These are phyloP conservation scores for Cetoscarus ocellatus DNA, from an alignment of 2,797 vertebrate genomes.

Conservation along the genomic window DNA sequence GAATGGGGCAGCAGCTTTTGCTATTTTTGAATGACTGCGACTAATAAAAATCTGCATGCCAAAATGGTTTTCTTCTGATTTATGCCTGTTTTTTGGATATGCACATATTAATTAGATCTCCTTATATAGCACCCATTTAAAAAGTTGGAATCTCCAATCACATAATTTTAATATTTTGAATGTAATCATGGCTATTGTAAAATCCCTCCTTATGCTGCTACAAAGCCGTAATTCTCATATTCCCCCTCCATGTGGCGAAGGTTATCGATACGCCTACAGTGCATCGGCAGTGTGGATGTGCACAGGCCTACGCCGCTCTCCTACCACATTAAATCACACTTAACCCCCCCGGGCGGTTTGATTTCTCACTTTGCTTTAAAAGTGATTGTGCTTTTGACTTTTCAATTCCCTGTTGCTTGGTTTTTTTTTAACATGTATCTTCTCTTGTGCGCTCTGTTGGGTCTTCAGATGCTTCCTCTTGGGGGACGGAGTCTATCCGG, in stretches of 20 bases:
- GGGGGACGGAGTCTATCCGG: slow-evolving; percentile 47
- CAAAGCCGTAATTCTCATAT: slow-evolving; percentile 42
- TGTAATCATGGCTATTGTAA: slow-evolving; percentile 4
- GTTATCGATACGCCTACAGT: slow-evolving; percentile 62
- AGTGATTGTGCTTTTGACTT: slow-evolving; percentile 50
- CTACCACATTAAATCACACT: slow-evolving; percentile 63
- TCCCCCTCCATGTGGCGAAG: slow-evolving; percentile 45
- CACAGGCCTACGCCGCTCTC: slow-evolving; percentile 59
- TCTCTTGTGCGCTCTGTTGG: slow-evolving; percentile 17
- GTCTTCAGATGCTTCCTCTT: slow-evolving; percentile 48
- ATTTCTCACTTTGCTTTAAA: slow-evolving; percentile 56
- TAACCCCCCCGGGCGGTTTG: slow-evolving; percentile 61
- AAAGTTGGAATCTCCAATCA: too few species aligned
- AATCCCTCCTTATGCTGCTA: slow-evolving; percentile 35
- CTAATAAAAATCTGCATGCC: too few species aligned
- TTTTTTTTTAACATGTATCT: slow-evolving; percentile 2
- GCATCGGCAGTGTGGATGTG: slow-evolving; percentile 40
- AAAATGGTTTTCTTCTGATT: too few species aligned
- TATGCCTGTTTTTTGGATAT: too few species aligned
- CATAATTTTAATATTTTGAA: neutral
- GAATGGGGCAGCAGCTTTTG: too few species aligned
- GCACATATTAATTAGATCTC: too few species aligned
- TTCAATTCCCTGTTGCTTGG: slow-evolving; percentile 29
- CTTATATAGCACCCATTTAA: too few species aligned
- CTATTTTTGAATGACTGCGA: too few species aligned